Evolutionary conservation across 2,113 vertebrate genomes (phyloP), one percentile per base, ranked within the genome.

Genomic region (Noctilio leporinus): DNA sequence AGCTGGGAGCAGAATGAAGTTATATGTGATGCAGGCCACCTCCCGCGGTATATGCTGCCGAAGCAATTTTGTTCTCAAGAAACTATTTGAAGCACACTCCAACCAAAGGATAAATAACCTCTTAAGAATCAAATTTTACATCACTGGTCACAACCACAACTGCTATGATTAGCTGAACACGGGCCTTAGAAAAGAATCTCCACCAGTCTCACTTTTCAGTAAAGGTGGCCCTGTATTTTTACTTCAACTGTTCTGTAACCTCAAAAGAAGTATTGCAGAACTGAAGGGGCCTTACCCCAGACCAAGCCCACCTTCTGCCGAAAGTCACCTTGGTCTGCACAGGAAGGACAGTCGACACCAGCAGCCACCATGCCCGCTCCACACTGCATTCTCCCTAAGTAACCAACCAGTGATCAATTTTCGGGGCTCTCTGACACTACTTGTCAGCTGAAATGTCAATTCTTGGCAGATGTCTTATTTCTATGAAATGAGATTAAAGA

Each of bases 381-480:
- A 57, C 57, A 3, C 12, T 0, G 5, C 6, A 0, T 2, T 64
- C 57, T 89, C 67, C 83, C 69, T 8, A 38, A 75, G 51, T 17
- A 24, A 84, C 30, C 12, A 24, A 84, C 30, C 12, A 45, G 45
- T 8, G 30, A 57, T 75, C 91, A 5, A 20, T 26, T 57, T 45
- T n/a, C 77, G 73, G 0, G 47, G 7, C 26, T 64, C 91, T 82
- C 59, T 80, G 72, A 85, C n/a, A 76, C 30, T 51, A 20, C 2
- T 88, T n/a, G 91, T 38, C 77, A 70, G 76, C 47, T 47, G 57
- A 89, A 93, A 96, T 20, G 14, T 51, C 82, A 69, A 17, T 83
- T 53, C 35, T 49, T 35, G 43, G 80, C 91, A 94, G 89, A 88
- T 65, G 62, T 83, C 80, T 83, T 75, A 91, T 70, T 96, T 92